Percentiles rank a stretch among this genome's conserved stretches.
Evolutionary conservation across 2,797 vertebrate genomes (phyloP).

Genomic region (Steatocranus sp.): DNA sequence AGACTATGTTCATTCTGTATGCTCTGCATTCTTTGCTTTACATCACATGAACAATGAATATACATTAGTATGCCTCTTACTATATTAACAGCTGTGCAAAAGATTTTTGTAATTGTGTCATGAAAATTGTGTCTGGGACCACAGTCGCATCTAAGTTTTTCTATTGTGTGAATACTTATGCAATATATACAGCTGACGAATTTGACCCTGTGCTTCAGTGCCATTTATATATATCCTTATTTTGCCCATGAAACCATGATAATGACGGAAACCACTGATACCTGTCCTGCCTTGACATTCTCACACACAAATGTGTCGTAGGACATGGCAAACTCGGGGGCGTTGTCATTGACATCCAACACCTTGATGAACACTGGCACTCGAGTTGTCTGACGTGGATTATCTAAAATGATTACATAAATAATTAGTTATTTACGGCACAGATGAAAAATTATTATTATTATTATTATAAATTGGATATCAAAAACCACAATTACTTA

Average conservation of each 20-base stretch:
- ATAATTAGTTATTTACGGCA: fast-evolving
- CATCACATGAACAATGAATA: not conserved
- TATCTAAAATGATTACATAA: slow-evolving; percentile 69
- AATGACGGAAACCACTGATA: slow-evolving; percentile 20
- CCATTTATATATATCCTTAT: not conserved
- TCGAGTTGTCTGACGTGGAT: slow-evolving; percentile 87
- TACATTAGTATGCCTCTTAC: not conserved
- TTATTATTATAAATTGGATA: not conserved
- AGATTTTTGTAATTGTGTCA: fast-evolving
- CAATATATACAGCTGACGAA: not conserved
- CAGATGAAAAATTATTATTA: not conserved
- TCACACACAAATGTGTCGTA: slow-evolving; percentile 98
- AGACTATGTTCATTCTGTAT: fast-evolving
- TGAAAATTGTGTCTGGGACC: not conserved
- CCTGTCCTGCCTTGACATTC: slow-evolving; percentile 95
- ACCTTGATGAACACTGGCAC: slow-evolving; percentile 95
- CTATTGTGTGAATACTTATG: not conserved
- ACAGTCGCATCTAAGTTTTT: not conserved
- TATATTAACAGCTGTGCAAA: not conserved
- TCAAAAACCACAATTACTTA: slow-evolving; percentile 72
- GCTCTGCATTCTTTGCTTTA: not conserved
- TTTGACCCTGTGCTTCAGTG: not conserved
- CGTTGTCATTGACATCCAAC: slow-evolving; percentile 96
- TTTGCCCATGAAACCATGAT: fast-evolving
- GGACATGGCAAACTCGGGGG: slow-evolving; percentile 94